These are phyloP conservation scores for Porphyrio hochstetteri DNA, from an alignment of 2,113 vertebrate genomes.

Conservation along the genomic window DNA sequence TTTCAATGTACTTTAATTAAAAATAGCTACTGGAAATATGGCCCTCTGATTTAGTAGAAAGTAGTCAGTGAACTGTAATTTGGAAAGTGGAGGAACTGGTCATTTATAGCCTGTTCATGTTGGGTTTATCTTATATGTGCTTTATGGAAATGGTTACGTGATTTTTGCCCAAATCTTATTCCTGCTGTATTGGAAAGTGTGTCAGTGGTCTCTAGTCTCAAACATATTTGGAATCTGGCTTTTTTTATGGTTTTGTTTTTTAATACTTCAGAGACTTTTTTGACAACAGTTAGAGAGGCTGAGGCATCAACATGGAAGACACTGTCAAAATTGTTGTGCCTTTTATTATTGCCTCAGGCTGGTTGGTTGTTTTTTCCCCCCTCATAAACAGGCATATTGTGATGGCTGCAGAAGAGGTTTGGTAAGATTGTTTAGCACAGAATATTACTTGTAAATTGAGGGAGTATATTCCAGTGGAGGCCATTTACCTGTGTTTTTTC, in stretches of 20 bases:
- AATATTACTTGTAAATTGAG: not conserved
- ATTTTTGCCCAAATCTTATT: not conserved
- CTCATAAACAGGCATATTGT: not conserved
- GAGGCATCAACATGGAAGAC: not conserved
- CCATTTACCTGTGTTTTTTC: not conserved
- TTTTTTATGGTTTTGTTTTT: not conserved
- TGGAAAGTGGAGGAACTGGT: not conserved
- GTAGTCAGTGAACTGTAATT: not conserved
- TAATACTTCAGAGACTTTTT: not conserved
- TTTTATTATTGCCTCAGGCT: not conserved
- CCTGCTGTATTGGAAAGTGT: not conserved
- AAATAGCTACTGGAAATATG: constrained; percentile 2
- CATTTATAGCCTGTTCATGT: not conserved
- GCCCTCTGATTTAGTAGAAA: not conserved
- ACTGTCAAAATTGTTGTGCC: not conserved
- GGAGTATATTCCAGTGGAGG: not conserved
- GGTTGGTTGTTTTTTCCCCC: not conserved
- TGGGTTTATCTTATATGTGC: not conserved
- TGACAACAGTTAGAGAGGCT: not conserved
- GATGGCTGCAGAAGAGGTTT: not conserved
- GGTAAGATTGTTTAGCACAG: not conserved
- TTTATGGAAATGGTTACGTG: not conserved
- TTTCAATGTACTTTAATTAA: not conserved
- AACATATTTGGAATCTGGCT: not conserved
- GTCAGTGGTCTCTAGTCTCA: not conserved